Evolutionary conservation across 2,797 vertebrate species (phyloP).

Genomic region (Vireo griseus): DNA sequence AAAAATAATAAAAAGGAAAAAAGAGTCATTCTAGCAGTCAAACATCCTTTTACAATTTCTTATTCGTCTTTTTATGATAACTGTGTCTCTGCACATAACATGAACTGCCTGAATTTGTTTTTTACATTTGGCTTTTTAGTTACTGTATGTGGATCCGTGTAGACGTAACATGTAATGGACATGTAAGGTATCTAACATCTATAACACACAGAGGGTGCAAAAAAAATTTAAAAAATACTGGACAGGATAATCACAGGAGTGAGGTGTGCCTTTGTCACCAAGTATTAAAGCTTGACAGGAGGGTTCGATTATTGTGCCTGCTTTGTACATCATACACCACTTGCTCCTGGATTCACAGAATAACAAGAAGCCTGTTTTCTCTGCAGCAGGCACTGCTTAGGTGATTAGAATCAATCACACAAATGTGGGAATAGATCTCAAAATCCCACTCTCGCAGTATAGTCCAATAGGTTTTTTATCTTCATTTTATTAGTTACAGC

Average conservation of each 20-base stretch:
- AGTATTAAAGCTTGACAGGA: neutral
- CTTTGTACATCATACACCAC: neutral
- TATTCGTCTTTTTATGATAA: slow-evolving; percentile 63
- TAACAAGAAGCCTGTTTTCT: neutral
- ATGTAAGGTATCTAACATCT: neutral
- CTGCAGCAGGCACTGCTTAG: neutral
- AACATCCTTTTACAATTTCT: slow-evolving; percentile 53
- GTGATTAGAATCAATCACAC: neutral
- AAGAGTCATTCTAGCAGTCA: slow-evolving; percentile 72
- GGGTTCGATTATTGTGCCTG: neutral
- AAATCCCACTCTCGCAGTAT: neutral
- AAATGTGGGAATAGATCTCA: neutral
- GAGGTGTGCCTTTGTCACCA: neutral
- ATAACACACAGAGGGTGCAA: neutral
- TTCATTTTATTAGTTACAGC: neutral
- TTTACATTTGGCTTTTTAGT: slow-evolving; percentile 11
- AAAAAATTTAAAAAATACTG: neutral
- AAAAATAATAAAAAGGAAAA: slow-evolving; percentile 76
- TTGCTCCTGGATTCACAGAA: neutral
- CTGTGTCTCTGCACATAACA: neutral
- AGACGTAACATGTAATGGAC: neutral
- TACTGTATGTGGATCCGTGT: neutral
- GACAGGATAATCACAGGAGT: neutral
- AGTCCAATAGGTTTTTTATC: neutral
- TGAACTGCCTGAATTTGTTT: neutral